A percentile compares a stretch with the other conserved stretches of the same genome.
Evolutionary conservation across 2,797 vertebrate species (phyloP).

Genomic region (Crenuchus spilurus): DNA sequence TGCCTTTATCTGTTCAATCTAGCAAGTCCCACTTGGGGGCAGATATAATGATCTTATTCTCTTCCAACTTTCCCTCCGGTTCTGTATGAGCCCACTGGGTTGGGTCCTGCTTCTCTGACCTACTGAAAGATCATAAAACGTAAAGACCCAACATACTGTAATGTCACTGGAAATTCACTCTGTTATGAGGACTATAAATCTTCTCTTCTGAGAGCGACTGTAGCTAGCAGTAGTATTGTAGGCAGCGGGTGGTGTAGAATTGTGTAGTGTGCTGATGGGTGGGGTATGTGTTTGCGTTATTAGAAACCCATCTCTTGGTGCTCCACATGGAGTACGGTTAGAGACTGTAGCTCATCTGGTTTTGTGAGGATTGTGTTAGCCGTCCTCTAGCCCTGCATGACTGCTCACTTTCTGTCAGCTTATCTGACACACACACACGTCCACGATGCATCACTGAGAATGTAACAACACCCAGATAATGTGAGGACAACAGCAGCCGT

Average conservation of each 20-base stretch:
- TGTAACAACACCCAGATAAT: no score
- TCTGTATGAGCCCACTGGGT: neutral
- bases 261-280: neutral
- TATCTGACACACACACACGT: no score
- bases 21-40: neutral
- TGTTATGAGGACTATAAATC: neutral
- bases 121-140: neutral
- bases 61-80: neutral
- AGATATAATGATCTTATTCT: neutral
- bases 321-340: neutral
- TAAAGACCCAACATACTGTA: neutral
- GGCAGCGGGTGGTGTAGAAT: neutral
- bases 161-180: constrained; percentile 2
- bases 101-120: neutral
- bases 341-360: neutral
- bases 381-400: no score
- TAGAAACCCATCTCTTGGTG: neutral
- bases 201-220: neutral
- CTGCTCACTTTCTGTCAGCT: no score
- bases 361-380: no score
- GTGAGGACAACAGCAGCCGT: no score
- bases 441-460: no score
- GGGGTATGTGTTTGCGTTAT: neutral
- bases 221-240: neutral
- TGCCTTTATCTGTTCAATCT: neutral